Evolutionary conservation across 2,888 invertebrate genomes (phyloP).

Genomic region (Meiosimyza decipiens): DNA sequence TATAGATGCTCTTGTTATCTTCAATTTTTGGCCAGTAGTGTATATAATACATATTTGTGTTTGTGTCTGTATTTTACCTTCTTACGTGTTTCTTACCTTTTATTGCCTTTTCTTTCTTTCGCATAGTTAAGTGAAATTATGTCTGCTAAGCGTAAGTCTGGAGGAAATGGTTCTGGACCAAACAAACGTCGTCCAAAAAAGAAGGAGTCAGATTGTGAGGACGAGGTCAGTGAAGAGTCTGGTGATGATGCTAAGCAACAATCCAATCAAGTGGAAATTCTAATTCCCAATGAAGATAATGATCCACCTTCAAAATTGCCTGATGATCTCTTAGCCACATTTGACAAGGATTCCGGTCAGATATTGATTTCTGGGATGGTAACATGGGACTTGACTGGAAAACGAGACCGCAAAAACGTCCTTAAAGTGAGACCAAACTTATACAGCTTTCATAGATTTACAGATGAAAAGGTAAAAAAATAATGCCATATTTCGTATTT

Average conservation of each 20-base stretch:
- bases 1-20: no score
- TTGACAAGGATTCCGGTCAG: constrained; percentile 78
- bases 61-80: no score
- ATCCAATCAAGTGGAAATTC: constrained; percentile 61
- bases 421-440: constrained; percentile 76
- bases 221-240: constrained; percentile 64
- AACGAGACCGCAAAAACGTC: constrained; percentile 79
- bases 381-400: constrained; percentile 90
- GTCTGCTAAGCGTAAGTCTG: constrained; percentile 66
- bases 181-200: constrained; percentile 66
- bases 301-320: constrained; percentile 75
- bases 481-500: constrained; percentile 22
- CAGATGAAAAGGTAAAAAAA: constrained; percentile 70
- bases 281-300: constrained; percentile 68
- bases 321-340: constrained; percentile 73
- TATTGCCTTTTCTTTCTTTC: no score
- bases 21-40: no score
- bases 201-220: constrained; percentile 66
- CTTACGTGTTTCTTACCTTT: no score
- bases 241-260: constrained; percentile 54
- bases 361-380: constrained; percentile 86
- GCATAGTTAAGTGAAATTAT: constrained; percentile 46
- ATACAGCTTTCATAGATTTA: constrained; percentile 85
- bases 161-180: constrained; percentile 61
- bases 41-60: no score